Evolutionary conservation across 2,113 vertebrate genomes (phyloP), one percentile per base, ranked within the genome.

Genomic region (Tretioscincus oriximinensis): DNA sequence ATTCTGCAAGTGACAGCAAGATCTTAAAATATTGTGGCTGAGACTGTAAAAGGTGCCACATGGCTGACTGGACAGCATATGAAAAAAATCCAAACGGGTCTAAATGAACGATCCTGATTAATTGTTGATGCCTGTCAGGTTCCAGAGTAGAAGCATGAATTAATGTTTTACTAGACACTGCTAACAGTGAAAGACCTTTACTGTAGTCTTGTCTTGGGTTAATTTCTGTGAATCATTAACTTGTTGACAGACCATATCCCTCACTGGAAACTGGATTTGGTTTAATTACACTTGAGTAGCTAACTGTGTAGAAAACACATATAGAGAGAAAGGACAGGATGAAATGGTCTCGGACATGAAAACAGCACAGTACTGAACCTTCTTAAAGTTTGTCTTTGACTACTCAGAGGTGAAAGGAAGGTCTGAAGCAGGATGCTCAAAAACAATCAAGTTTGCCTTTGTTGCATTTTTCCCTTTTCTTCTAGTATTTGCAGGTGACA

Each of bases 151-250:
- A 79, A 75, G 71, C 71, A 74, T n/a, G 71, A 79, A 84, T 84
- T 75, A 75, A 75, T 49, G 66, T 51, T 81, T 82, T 77, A 76
- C 66, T 35, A 77, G 74, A 71, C 66, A 77, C 63, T 74, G 65
- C 65, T 84, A 81, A 81, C 68, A 76, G 35, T 47, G 51, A 74
- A 73, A 60, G 66, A 73, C 54, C 66, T 69, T 61, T 79, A 22
- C 76, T 84, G 75, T 41, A 49, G 41, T 74, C 77, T 78, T 68
- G 65, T 61, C 51, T 79, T 22, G 51, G 66, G 71, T 84, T 74
- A 54, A 68, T 79, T 74, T 74, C 71, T 84, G 65, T 84, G 77
- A 69, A 77, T 79, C 79, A 84, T 84, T 79, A 84, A 74, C 71
- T 84, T 79, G 71, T 69, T 79, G 82, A 79, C 77, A 78, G 77